Conservation (phyloP, 2,113 vertebrate species). For the Crocuta crocuta region DNA sequence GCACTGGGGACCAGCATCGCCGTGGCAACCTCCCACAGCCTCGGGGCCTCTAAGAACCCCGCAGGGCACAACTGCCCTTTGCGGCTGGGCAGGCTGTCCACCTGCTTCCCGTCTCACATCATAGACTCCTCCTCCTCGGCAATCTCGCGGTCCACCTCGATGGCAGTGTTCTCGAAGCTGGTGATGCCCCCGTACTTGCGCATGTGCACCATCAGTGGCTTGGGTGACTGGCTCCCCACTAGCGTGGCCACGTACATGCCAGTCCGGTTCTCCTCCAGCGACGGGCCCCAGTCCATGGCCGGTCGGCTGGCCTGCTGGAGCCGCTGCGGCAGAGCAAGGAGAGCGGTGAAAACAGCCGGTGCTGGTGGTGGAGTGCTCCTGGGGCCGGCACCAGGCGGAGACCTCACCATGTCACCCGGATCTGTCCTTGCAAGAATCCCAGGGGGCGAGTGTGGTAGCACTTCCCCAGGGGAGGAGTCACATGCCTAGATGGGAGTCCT, state of each 20-base stretch:
- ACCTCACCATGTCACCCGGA: not conserved
- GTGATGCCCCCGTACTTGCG: conserved; percentile 90
- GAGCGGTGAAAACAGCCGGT: accelerated
- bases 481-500: not conserved
- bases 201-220: conserved; percentile 91
- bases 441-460: not conserved
- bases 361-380: accelerated
- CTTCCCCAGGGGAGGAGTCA: not conserved
- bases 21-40: not conserved
- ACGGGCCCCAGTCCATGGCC: conserved; percentile 89
- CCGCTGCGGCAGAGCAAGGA: conserved; percentile 78
- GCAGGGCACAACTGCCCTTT: not conserved
- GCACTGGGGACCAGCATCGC: not conserved
- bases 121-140: conserved; percentile 89
- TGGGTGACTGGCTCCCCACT: conserved; percentile 89
- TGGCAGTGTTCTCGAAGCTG: conserved; percentile 90
- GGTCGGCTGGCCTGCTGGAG: conserved; percentile 89
- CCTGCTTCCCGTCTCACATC: conserved; percentile 82
- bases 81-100: accelerated
- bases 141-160: conserved; percentile 89
- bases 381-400: not conserved
- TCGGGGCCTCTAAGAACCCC: not conserved
- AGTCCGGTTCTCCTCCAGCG: conserved; percentile 89
- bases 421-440: not conserved
- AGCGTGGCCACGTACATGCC: conserved; percentile 88